Conservation (phyloP, 2,888 invertebrate genomes). For the Magallana nippona region DNA sequence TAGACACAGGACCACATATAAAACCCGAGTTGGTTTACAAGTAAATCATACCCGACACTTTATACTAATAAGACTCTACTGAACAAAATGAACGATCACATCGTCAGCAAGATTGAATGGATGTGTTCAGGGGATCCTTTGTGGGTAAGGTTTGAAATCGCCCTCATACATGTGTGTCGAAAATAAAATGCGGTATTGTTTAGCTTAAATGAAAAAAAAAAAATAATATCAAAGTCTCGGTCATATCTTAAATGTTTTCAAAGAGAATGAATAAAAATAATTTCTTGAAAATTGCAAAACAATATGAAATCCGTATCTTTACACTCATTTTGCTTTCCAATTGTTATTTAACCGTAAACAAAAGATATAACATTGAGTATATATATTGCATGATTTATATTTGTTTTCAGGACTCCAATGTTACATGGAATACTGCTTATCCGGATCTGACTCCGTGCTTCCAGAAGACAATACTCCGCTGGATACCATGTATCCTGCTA, state of each 20-base stretch:
- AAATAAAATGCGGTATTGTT: too few species aligned
- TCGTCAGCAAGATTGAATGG: background rate
- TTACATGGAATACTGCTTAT: slow-evolving; percentile 3
- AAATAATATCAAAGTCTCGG: background rate
- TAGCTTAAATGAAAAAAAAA: background rate
- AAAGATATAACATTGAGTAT: too few species aligned
- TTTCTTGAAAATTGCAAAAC: background rate
- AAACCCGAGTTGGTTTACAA: too few species aligned
- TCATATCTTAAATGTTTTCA: background rate
- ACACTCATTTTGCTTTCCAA: too few species aligned
- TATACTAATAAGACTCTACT: too few species aligned
- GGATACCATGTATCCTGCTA: background rate
- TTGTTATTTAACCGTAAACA: too few species aligned
- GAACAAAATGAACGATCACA: background rate
- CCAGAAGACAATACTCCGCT: slow-evolving; percentile 1
- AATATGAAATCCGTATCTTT: background rate
- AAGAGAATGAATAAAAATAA: background rate
- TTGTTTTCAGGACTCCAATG: slow-evolving; percentile 10
- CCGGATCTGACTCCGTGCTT: slow-evolving; percentile 2
- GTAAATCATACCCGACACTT: too few species aligned
- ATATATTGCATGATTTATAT: background rate
- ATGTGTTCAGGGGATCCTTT: background rate
- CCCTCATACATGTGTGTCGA: too few species aligned
- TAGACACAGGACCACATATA: too few species aligned
- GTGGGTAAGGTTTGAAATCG: background rate